Conservation (phyloP, 2,113 vertebrate genomes). For the Lepus timidus region DNA sequence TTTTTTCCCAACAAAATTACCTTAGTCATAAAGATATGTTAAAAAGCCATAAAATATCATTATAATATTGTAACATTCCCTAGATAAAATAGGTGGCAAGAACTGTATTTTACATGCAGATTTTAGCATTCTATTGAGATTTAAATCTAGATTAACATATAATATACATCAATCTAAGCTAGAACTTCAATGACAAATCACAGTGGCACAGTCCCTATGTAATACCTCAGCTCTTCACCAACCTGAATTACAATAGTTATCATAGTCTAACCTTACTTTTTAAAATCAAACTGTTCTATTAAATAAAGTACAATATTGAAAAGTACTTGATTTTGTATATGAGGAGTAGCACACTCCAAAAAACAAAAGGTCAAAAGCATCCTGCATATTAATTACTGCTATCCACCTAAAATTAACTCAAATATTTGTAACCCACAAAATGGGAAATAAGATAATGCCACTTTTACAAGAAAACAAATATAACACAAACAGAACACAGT, state of each 20-base stretch:
- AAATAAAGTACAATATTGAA: conserved; percentile 28
- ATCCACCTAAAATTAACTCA: neutral
- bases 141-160: conserved; percentile 28
- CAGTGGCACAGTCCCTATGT: neutral
- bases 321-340: conserved; percentile 11
- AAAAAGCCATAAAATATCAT: conserved; percentile 32
- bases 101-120: conserved; percentile 32
- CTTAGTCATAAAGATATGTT: neutral
- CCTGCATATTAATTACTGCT: neutral
- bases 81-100: conserved; percentile 29
- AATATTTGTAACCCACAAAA: neutral
- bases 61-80: neutral
- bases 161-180: neutral
- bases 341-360: conserved; percentile 7
- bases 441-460: neutral
- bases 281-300: conserved; percentile 37
- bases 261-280: conserved; percentile 32
- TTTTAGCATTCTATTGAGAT: conserved; percentile 46
- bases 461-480: neutral
- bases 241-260: neutral
- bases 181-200: conserved; percentile 32
- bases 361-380: neutral
- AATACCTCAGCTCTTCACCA: conserved; percentile 9
- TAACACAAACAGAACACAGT: neutral
- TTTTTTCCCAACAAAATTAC: neutral